These are phyloP conservation scores for Ariopsis seemanni DNA, from an alignment of 2,113 vertebrate genomes.

Conservation along the genomic window DNA sequence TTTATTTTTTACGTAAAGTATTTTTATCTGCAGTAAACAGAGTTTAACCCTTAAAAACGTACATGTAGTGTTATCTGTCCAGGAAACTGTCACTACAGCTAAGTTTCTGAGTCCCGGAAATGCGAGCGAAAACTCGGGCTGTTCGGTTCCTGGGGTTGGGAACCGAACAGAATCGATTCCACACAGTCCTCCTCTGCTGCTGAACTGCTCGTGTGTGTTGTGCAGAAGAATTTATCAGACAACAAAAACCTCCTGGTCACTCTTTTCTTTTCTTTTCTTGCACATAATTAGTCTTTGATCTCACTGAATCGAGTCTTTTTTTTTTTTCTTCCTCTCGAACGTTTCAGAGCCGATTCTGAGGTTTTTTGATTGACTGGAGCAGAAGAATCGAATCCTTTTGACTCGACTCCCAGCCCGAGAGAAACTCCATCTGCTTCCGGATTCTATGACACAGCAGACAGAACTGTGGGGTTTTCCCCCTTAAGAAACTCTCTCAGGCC, in stretches of 20 bases:
- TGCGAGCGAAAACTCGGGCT: not conserved
- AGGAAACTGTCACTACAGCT: not conserved
- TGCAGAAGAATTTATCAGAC: not conserved
- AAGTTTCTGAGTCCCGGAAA: not conserved
- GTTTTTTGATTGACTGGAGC: not conserved
- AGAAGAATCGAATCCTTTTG: not conserved
- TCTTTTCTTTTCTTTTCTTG: not conserved
- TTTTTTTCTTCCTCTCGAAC: not conserved
- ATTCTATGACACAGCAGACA: slow-evolving; percentile 22
- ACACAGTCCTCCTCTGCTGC: not conserved
- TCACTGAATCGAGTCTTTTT: not conserved
- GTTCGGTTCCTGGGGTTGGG: not conserved
- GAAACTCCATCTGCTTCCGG: slow-evolving; percentile 33
- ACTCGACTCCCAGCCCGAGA: not conserved
- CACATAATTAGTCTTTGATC: not conserved
- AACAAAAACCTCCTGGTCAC: not conserved
- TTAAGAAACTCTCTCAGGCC: not conserved
- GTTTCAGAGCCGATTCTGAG: not conserved
- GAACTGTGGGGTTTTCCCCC: not conserved
- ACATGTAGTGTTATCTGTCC: not conserved
- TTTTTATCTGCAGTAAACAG: not conserved
- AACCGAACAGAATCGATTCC: not conserved
- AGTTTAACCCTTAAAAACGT: not conserved
- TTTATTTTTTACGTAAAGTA: not conserved
- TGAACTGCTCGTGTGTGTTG: not conserved